These are phyloP conservation scores for Tetrapedia diversipes DNA, from an alignment of 2,888 invertebrate species.

Conservation along the genomic window DNA sequence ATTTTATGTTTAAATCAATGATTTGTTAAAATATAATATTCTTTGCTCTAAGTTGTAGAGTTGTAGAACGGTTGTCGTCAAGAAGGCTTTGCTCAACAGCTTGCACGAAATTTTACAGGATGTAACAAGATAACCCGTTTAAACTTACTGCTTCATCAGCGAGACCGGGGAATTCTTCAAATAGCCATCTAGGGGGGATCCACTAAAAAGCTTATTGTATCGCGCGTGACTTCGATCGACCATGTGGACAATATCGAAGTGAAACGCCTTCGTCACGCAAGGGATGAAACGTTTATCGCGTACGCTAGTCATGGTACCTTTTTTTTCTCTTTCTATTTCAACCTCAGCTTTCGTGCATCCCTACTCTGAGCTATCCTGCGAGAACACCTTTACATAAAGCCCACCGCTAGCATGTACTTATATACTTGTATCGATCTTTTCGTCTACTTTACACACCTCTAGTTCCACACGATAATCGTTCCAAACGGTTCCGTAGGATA, in stretches of 20 bases:
- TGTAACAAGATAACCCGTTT: neutral
- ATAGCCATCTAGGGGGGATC: constrained; percentile 56
- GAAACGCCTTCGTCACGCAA: constrained; percentile 70
- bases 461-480: constrained; percentile 58
- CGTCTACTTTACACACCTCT: constrained; percentile 58
- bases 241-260: constrained; percentile 66
- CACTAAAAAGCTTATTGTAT: constrained; percentile 45
- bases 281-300: constrained; percentile 66
- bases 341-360: constrained; percentile 19
- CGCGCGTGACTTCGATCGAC: constrained; percentile 63
- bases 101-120: neutral
- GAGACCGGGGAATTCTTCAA: constrained; percentile 24
- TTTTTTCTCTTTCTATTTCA: constrained; percentile 30
- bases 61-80: too few relatives aligned
- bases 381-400: constrained; percentile 28
- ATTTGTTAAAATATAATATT: too few relatives aligned
- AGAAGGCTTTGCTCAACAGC: too few relatives aligned
- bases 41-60: too few relatives aligned
- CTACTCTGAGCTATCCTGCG: constrained; percentile 6
- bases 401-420: constrained; percentile 19
- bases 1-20: too few relatives aligned
- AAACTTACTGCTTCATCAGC: constrained; percentile 3
- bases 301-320: constrained; percentile 51
- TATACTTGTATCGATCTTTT: constrained; percentile 35
- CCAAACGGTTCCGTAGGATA: too few relatives aligned